These are phyloP conservation scores for Tetrao urogallus DNA, from an alignment of 2,113 vertebrate genomes.

Conservation along the genomic window DNA sequence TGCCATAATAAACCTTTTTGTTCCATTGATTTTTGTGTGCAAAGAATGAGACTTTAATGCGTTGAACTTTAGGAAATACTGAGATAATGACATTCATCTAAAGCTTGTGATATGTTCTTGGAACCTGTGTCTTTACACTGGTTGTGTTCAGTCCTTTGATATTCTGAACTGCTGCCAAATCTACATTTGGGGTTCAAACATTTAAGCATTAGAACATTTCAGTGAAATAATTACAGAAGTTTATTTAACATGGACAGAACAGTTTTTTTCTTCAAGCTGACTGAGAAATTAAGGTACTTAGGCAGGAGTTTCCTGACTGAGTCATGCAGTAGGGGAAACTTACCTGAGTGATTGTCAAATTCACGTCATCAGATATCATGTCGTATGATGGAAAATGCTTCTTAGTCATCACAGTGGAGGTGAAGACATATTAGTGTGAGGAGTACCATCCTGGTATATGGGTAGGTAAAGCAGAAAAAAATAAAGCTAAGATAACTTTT, in stretches of 20 bases:
- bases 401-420: neutral
- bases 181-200: neutral
- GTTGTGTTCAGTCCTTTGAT: neutral
- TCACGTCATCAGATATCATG: neutral
- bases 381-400: neutral
- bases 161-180: neutral
- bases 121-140: neutral
- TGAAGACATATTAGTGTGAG: neutral
- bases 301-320: neutral
- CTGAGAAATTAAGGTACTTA: neutral
- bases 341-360: neutral
- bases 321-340: neutral
- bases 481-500: neutral
- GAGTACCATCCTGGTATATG: neutral
- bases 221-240: neutral
- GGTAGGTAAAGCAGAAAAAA: neutral
- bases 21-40: neutral
- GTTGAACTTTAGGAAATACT: neutral
- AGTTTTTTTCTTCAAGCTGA: neutral
- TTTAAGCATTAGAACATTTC: neutral
- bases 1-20: neutral
- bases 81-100: neutral
- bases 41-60: neutral
- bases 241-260: neutral
- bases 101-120: neutral